Conservation (phyloP, 1,140 invertebrate genomes). For the Pteromalus puparum region DNA sequence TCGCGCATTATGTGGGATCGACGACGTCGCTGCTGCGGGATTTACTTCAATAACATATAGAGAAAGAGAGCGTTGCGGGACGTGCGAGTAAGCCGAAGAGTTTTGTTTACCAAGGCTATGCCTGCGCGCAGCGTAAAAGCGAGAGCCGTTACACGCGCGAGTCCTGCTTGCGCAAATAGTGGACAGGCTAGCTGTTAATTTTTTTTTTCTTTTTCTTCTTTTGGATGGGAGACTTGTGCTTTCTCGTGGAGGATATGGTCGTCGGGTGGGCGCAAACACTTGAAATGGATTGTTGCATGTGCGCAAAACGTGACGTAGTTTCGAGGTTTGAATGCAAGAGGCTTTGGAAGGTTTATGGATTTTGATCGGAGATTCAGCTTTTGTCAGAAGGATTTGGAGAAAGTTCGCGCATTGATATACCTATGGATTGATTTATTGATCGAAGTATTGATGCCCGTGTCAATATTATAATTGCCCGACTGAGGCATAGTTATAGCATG, state of each 20-base stretch:
- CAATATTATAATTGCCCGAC: too few species aligned
- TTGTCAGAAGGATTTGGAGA: too few species aligned
- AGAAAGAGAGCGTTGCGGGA: constrained; percentile 23
- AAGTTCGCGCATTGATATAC: too few species aligned
- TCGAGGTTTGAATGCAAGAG: not conserved
- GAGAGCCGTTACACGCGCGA: constrained; percentile 15
- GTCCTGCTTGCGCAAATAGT: constrained; percentile 23
- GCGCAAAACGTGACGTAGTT: not conserved
- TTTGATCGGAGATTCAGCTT: too few species aligned
- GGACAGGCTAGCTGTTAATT: not conserved
- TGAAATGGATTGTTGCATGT: constrained; percentile 28
- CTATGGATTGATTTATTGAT: too few species aligned
- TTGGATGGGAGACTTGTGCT: not conserved
- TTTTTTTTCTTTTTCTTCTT: constrained; percentile 34
- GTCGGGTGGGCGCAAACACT: constrained; percentile 18
- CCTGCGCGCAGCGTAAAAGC: not conserved
- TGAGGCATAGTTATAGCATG: too few species aligned
- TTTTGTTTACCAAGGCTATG: constrained; percentile 36
- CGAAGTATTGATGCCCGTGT: too few species aligned
- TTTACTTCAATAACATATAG: constrained; percentile 68
- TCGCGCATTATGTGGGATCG: constrained; percentile 59
- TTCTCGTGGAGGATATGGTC: not conserved
- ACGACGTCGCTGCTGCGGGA: constrained; percentile 53
- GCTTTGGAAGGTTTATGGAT: not conserved
- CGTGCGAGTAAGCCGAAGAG: constrained; percentile 51